Evolutionary conservation across 1,140 invertebrate species (phyloP).

Genomic region (Drosophila watanabei): DNA sequence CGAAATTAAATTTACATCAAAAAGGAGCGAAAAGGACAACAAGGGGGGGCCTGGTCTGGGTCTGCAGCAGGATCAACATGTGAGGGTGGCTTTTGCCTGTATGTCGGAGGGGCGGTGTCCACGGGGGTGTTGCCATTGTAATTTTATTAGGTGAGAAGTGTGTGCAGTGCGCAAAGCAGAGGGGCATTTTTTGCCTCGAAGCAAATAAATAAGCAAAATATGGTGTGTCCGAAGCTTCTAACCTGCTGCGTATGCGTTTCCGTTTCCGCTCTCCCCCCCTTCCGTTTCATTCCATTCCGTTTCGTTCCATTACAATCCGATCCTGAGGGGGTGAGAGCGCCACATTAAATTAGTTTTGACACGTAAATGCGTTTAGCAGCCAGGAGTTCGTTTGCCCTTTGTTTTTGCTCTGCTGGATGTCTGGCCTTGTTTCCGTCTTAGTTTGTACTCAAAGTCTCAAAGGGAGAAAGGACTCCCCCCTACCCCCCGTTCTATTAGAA

Average conservation of each 20-base stretch:
- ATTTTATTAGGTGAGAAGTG: constrained; percentile 82
- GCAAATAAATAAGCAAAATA: constrained; percentile 74
- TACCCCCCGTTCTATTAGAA: neutral
- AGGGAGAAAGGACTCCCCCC: neutral
- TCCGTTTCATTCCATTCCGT: constrained; percentile 19
- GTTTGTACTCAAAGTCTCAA: neutral
- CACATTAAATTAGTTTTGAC: constrained; percentile 82
- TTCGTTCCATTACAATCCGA: constrained; percentile 29
- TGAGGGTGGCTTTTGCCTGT: constrained; percentile 41
- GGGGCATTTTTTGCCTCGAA: neutral
- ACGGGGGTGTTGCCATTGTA: constrained; percentile 62
- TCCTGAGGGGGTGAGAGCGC: neutral
- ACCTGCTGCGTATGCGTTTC: constrained; percentile 61
- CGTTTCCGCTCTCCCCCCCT: constrained; percentile 19
- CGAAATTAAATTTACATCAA: constrained; percentile 83
- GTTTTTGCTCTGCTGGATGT: constrained; percentile 19
- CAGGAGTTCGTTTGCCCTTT: constrained; percentile 24
- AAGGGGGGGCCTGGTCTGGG: neutral
- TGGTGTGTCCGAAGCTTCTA: constrained; percentile 37
- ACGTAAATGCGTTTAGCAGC: constrained; percentile 79
- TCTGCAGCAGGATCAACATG: constrained; percentile 31
- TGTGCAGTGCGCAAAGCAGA: constrained; percentile 13
- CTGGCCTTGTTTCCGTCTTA: constrained; percentile 22
- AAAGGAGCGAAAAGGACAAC: constrained; percentile 49
- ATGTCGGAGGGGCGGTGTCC: neutral